Evolutionary conservation across 2,888 invertebrate species (phyloP).

Genomic region (Stenoptilia bipunctidactyla): DNA sequence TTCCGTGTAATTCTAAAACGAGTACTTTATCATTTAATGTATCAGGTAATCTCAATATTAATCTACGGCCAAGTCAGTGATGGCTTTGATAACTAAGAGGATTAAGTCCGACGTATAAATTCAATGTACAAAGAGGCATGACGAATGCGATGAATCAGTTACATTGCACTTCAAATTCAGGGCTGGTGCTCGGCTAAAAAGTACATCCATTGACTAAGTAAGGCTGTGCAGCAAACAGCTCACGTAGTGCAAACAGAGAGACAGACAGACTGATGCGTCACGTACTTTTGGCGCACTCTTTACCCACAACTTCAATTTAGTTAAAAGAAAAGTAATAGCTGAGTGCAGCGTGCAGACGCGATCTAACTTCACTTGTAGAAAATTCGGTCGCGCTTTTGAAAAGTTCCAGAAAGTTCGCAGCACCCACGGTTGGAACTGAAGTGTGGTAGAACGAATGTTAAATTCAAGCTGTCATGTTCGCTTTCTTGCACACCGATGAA

Average conservation of each 20-base stretch:
- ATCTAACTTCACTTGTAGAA: constrained; percentile 33
- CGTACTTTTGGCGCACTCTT: constrained; percentile 36
- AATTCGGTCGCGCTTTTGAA: constrained; percentile 35
- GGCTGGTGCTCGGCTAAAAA: constrained; percentile 20
- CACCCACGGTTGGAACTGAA: constrained; percentile 26
- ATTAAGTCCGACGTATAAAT: not conserved
- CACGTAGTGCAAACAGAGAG: constrained; percentile 32
- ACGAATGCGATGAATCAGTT: not conserved
- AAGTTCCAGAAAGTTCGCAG: constrained; percentile 22
- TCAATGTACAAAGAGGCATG: not conserved
- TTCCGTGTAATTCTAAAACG: too few relatives aligned
- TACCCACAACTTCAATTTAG: constrained; percentile 61
- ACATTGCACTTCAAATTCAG: not conserved
- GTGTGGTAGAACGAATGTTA: constrained; percentile 16
- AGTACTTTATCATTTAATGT: not conserved
- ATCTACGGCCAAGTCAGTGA: not conserved
- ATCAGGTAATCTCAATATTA: not conserved
- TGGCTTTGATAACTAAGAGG: not conserved
- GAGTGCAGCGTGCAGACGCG: constrained; percentile 39
- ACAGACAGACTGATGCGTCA: constrained; percentile 46
- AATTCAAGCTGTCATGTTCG: constrained; percentile 6
- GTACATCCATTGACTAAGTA: constrained; percentile 31
- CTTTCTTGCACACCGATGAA: constrained; percentile 9
- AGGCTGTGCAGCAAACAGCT: constrained; percentile 19
- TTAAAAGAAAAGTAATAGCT: constrained; percentile 63